Evolutionary conservation across 2,888 invertebrate species (phyloP).

Genomic region (Trachelus troglodyta): DNA sequence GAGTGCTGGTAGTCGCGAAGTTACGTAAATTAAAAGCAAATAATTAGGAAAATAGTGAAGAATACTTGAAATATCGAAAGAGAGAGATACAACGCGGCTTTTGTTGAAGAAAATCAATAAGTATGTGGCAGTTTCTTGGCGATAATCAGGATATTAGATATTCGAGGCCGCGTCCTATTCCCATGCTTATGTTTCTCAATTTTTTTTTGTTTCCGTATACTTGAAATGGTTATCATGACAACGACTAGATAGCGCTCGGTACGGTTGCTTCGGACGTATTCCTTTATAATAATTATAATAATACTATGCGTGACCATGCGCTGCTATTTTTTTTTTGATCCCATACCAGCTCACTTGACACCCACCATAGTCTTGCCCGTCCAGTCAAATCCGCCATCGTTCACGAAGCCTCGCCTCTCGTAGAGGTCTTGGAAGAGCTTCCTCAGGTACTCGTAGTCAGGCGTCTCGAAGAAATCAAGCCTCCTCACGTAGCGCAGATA

Average conservation of each 20-base stretch:
- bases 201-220: background rate
- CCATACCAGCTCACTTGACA: conserved; percentile 33
- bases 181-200: background rate
- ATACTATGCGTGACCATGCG: background rate
- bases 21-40: background rate
- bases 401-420: conserved; percentile 86
- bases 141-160: background rate
- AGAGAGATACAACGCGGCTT: background rate
- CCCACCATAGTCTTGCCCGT: conserved; percentile 83
- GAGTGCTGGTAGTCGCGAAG: background rate
- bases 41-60: background rate
- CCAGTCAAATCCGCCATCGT: conserved; percentile 96
- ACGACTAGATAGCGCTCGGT: background rate
- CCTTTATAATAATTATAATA: background rate
- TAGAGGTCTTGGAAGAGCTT: conserved; percentile 94
- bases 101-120: background rate
- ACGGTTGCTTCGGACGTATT: background rate
- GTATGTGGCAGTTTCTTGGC: background rate
- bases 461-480: conserved; percentile 99
- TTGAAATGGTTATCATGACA: background rate
- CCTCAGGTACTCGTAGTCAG: conserved; percentile 98
- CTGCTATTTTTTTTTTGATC: background rate
- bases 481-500: conserved; percentile 97
- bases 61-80: background rate
- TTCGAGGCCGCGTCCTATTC: background rate